Evolutionary conservation across 1,140 invertebrate genomes (phyloP).

Genomic region (Bombus huntii): DNA sequence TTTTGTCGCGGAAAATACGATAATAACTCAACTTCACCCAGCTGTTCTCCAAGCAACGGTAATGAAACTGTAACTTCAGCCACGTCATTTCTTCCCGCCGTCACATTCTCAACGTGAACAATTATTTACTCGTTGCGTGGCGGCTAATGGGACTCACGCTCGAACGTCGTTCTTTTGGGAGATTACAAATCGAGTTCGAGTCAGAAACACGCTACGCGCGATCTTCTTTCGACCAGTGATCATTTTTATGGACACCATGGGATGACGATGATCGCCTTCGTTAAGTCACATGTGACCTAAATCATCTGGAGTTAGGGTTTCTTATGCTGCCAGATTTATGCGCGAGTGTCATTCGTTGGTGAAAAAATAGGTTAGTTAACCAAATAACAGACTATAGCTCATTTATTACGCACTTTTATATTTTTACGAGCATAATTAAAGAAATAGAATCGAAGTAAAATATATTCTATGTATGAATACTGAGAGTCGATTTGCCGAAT

Average conservation of each 20-base stretch:
- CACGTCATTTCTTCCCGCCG: neutral
- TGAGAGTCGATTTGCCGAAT: neutral
- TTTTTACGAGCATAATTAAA: neutral
- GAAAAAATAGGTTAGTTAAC: no score
- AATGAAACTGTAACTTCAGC: conserved; percentile 44
- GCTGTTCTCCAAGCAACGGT: neutral
- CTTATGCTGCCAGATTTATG: neutral
- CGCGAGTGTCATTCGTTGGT: neutral
- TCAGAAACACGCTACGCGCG: neutral
- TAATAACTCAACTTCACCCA: conserved; percentile 40
- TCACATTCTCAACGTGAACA: neutral
- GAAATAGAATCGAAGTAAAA: neutral
- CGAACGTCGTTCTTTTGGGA: neutral
- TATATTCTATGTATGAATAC: neutral
- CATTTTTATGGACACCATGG: neutral
- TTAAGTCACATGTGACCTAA: neutral
- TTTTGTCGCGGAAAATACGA: conserved; percentile 29
- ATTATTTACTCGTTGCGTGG: conserved; percentile 9
- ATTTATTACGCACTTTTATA: neutral
- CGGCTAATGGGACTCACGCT: neutral
- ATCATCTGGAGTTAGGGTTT: neutral
- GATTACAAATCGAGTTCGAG: conserved; percentile 9
- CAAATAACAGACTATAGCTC: no score
- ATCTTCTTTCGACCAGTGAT: neutral
- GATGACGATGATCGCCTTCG: neutral